A percentile compares a stretch with the other conserved stretches of the same genome.
Conservation (phyloP, 2,797 vertebrate species). For the Catamblyrhynchus diadema region DNA sequence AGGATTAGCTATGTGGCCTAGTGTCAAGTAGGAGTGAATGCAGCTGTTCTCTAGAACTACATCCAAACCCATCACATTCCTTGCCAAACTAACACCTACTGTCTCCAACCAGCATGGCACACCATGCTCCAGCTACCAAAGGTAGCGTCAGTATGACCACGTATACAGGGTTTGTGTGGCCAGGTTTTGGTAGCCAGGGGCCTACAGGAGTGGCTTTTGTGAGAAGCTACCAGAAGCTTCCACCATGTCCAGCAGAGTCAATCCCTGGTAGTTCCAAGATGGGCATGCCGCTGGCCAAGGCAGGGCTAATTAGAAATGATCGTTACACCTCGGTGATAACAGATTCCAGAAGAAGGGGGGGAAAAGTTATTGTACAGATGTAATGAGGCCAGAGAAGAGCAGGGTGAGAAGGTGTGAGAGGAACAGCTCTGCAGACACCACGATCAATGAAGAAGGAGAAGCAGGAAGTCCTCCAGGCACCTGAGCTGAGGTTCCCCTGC, state of each 20-base stretch:
- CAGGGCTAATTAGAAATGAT: not conserved
- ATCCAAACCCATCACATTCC: not conserved
- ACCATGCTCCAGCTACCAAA: not conserved
- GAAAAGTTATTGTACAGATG: too few relatives aligned
- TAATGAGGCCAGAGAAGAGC: not conserved
- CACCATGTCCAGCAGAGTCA: not conserved
- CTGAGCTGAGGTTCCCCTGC: not conserved
- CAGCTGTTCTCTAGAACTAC: not conserved
- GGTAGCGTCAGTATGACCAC: not conserved
- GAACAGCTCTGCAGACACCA: not conserved
- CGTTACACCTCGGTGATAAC: rapidly evolving
- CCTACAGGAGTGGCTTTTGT: not conserved
- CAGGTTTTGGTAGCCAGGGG: not conserved
- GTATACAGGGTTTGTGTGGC: rapidly evolving
- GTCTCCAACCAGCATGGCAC: not conserved
- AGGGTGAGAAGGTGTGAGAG: not conserved
- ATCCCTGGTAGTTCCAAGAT: not conserved
- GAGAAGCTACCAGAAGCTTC: not conserved
- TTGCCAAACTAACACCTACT: not conserved
- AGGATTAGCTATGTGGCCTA: not conserved
- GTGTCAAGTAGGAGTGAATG: not conserved
- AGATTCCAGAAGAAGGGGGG: rapidly evolving
- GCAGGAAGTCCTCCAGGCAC: not conserved
- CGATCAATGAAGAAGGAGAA: not conserved
- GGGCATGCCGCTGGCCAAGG: not conserved